Base-by-base conservation (phyloP, 2,888 invertebrate species). In the Mechanitis messenoides region DNA sequence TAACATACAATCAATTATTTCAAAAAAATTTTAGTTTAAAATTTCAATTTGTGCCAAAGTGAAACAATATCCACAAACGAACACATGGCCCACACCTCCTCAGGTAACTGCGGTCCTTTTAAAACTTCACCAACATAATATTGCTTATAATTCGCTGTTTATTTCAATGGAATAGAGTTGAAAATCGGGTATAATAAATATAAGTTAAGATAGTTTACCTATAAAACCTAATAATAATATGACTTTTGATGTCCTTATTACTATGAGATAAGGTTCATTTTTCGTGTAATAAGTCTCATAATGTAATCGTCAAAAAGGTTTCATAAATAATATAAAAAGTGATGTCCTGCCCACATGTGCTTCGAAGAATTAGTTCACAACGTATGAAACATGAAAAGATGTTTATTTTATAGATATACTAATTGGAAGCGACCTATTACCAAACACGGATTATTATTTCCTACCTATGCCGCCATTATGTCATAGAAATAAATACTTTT, bases 271-370 rank as follows among this genome's bases (percentile, higher is more conserved):
- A 45, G 35, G 47, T n/a, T 45, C 28, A 33, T 33, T 55, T 58
- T 61, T 56, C 55, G 53, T 20, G 6, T 47, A 6, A 38, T 7
- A 6, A 6, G 7, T 31, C 31, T 55, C 54, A 31, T n/a, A 11
- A 35, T 11, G 35, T 5, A 46, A 33, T 56, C 45, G 59, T 45
- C 33, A 53, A 56, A 53, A 55, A 57, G 58, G 59, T 61, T 56
- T 54, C 50, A 61, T 64, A 67, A 69, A 69, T 69, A 69, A 62
- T 63, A 61, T 59, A 65, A 71, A 69, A 81, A 81, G 77, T 74
- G 70, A 76, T 79, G 80, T 79, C 70, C 70, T 69, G 75, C 74
- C 78, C 83, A 80, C 80, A 77, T 71, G 69, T 71, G 68, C 71
- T 80, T 83, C 80, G 66, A 61, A 72, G 82, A 83, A 83, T 67